Evolutionary conservation across 2,888 invertebrate genomes (phyloP), one percentile per base, ranked within the genome.

Genomic region (Girardia tigrina): DNA sequence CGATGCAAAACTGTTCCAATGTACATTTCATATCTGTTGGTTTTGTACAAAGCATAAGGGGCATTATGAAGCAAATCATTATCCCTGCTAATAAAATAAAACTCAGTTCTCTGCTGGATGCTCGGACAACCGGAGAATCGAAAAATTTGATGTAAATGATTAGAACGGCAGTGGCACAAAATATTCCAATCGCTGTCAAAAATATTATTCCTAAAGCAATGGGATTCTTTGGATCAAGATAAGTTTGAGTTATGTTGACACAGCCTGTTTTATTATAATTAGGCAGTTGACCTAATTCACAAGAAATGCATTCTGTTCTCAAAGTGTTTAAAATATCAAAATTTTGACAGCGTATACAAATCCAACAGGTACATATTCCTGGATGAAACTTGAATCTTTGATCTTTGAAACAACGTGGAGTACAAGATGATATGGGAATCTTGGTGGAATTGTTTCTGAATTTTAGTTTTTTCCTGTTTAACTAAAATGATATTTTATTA

Each of bases 171-270:
- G 79, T 69, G 0, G 85, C 84, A 0, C 81, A 78, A n/a, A 81
- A 70, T 70, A 85, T 81, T 16, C 86, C 86, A 0, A 83, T 76
- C 0, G 82, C 79, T 1, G 85, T 80, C 75, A 85, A 83, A 12
- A 90, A 88, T 90, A 94, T 91, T 14, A 93, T 93, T 0, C 91
- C 92, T 77, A 94, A 92, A 1, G 93, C 93, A 90, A 92, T 91
- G 72, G 90, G 90, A 78, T 91, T 91, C 82, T 80, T 81, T 77
- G 82, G 82, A 72, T 14, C 90, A 89, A 86, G 81, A 78, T 84
- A 84, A 23, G 80, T 80, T 85, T 91, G 91, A 0, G 81, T 80
- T 27, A 82, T 82, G 42, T 78, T 74, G 4, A 79, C 77, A 76
- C 84, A 84, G 1, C 77, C 26, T 79, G 89, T 88, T 8, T 91